Percentiles rank a stretch among this genome's conserved stretches.
These are phyloP conservation scores for Drosophila rubida DNA, from an alignment of 2,888 invertebrate genomes.

Conservation along the genomic window DNA sequence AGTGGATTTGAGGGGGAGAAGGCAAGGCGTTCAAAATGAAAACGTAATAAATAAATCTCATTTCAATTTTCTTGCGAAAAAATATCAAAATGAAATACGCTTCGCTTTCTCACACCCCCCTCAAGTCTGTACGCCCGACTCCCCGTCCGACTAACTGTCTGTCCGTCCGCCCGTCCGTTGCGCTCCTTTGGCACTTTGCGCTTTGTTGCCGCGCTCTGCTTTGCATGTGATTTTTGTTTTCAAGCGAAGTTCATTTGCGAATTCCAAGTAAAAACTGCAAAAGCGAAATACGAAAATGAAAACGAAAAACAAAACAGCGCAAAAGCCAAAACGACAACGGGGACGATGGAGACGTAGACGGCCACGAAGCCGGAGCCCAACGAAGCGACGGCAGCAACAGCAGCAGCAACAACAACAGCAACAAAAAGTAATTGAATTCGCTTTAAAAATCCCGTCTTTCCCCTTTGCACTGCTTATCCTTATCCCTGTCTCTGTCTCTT, in stretches of 20 bases:
- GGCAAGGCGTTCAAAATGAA: slow-evolving; percentile 33
- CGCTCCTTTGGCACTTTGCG: slow-evolving; percentile 64
- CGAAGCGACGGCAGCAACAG: slow-evolving; percentile 47
- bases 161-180: slow-evolving; percentile 13
- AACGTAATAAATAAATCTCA: slow-evolving; percentile 81
- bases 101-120: slow-evolving; percentile 70
- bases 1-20: neutral
- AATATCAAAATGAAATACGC: slow-evolving; percentile 77
- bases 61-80: slow-evolving; percentile 78
- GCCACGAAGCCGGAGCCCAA: slow-evolving; percentile 7
- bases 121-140: neutral
- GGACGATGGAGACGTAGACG: neutral
- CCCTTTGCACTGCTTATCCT: slow-evolving; percentile 11
- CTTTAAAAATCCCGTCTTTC: slow-evolving; percentile 70
- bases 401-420: neutral
- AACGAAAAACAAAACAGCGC: slow-evolving; percentile 29
- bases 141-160: neutral
- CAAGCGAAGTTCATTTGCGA: slow-evolving; percentile 80
- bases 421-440: slow-evolving; percentile 79
- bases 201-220: slow-evolving; percentile 61
- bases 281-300: slow-evolving; percentile 39
- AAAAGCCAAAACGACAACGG: slow-evolving; percentile 6
- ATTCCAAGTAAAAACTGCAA: slow-evolving; percentile 79
- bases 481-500: slow-evolving; percentile 13
- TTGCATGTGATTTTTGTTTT: slow-evolving; percentile 80